These are phyloP conservation scores for Tragelaphus strepsiceros DNA, from an alignment of 2,113 vertebrate genomes.

Conservation along the genomic window DNA sequence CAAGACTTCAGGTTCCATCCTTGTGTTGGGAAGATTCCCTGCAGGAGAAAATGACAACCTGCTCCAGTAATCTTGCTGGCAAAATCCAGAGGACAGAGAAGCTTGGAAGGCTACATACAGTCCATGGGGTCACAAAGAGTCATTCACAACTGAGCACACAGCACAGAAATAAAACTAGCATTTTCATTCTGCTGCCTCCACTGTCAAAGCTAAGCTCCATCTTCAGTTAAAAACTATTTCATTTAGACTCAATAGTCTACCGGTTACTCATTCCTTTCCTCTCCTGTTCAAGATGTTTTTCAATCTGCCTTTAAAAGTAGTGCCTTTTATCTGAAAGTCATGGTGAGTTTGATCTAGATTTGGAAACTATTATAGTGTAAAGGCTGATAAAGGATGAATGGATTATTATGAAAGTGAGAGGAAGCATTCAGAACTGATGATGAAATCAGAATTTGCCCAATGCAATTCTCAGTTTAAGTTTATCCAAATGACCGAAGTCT, in stretches of 20 bases:
- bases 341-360: neutral
- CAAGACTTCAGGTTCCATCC: neutral
- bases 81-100: neutral
- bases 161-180: slow-evolving; percentile 31
- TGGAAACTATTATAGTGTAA: neutral
- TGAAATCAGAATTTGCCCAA: neutral
- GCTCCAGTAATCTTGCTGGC: neutral
- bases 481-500: neutral
- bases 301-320: neutral
- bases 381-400: neutral
- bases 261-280: neutral
- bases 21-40: neutral
- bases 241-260: neutral
- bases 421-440: neutral
- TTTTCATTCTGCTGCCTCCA: slow-evolving; percentile 39
- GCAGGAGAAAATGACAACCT: neutral
- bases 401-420: slow-evolving; percentile 10
- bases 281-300: neutral
- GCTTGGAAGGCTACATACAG: neutral
- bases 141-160: neutral
- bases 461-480: neutral
- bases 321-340: neutral
- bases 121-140: neutral
- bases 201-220: neutral
- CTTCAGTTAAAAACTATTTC: slow-evolving; percentile 41